Evolutionary conservation across 2,797 vertebrate species (phyloP).

Genomic region (Acanthopagrus latus): DNA sequence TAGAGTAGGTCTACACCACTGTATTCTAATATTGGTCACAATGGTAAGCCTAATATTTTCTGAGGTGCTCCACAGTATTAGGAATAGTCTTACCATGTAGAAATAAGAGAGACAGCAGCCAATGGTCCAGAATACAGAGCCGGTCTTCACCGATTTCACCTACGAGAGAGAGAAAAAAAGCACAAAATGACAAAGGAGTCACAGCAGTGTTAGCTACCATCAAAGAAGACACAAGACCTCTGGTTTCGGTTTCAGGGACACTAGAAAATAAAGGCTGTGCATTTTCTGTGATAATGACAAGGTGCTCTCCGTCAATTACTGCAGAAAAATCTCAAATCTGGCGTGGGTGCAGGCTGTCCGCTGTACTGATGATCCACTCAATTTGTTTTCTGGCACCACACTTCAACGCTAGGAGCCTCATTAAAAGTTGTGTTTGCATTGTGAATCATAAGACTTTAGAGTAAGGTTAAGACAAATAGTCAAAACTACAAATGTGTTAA

Average conservation of each 20-base stretch:
- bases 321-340: not conserved
- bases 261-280: constrained; percentile 2
- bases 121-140: constrained; percentile 97
- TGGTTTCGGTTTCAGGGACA: constrained; percentile 7
- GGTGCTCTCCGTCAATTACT: constrained; percentile 1
- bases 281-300: constrained; percentile 10
- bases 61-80: no score
- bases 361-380: not conserved
- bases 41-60: no score
- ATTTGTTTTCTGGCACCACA: constrained; percentile 3
- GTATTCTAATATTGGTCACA: no score
- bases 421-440: constrained; percentile 11
- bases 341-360: not conserved
- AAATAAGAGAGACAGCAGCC: constrained; percentile 98
- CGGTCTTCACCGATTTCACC: constrained; percentile 99
- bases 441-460: not conserved
- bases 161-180: constrained; percentile 59
- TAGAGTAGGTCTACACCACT: no score
- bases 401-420: not conserved
- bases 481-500: not conserved
- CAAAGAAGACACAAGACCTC: constrained; percentile 15
- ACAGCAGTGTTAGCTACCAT: constrained; percentile 2
- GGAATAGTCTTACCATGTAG: constrained; percentile 92
- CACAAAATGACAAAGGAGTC: constrained; percentile 5
- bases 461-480: not conserved